Percentiles rank a stretch among this genome's conserved stretches.
Evolutionary conservation across 2,113 vertebrate genomes (phyloP).

Genomic region (Seriola aureovittata): DNA sequence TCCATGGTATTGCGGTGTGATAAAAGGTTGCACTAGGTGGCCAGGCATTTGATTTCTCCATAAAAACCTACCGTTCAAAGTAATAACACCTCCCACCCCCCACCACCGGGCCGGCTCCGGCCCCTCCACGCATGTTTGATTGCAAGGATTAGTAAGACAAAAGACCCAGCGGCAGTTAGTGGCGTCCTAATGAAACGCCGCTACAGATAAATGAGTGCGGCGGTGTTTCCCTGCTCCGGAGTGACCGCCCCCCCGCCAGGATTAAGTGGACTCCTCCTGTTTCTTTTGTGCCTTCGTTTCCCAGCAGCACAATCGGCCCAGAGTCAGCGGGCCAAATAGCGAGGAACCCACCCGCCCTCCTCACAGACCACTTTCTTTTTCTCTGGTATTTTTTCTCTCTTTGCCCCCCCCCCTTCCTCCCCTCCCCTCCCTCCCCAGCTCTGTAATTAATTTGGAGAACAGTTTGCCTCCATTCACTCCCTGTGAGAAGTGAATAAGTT

Average conservation of each 20-base stretch:
- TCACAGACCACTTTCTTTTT: constrained; percentile 35
- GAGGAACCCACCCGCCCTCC: neutral
- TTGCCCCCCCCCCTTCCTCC: neutral
- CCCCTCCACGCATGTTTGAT: constrained; percentile 71
- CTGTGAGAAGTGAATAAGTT: constrained; percentile 42
- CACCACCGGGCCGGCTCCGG: neutral
- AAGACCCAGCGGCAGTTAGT: constrained; percentile 62
- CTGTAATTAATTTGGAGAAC: constrained; percentile 50
- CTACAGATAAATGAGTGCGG: constrained; percentile 61
- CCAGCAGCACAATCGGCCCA: constrained; percentile 67
- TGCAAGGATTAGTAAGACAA: constrained; percentile 75
- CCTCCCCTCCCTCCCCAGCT: neutral
- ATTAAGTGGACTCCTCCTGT: constrained; percentile 83
- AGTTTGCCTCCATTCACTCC: constrained; percentile 42
- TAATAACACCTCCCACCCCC: constrained; percentile 5
- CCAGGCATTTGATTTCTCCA: constrained; percentile 61
- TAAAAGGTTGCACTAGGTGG: constrained; percentile 65
- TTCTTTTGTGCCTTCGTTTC: constrained; percentile 80
- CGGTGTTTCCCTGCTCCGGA: constrained; percentile 63
- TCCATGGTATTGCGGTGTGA: constrained; percentile 33
- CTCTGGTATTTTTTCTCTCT: constrained; percentile 21
- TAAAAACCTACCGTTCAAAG: constrained; percentile 50
- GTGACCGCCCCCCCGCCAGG: constrained; percentile 69
- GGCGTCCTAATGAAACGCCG: constrained; percentile 77
- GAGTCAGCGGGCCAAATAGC: constrained; percentile 54